phyloP scores from a whole-genome alignment of 2,797 vertebrate genomes.

The Ammospiza maritima region DNA sequence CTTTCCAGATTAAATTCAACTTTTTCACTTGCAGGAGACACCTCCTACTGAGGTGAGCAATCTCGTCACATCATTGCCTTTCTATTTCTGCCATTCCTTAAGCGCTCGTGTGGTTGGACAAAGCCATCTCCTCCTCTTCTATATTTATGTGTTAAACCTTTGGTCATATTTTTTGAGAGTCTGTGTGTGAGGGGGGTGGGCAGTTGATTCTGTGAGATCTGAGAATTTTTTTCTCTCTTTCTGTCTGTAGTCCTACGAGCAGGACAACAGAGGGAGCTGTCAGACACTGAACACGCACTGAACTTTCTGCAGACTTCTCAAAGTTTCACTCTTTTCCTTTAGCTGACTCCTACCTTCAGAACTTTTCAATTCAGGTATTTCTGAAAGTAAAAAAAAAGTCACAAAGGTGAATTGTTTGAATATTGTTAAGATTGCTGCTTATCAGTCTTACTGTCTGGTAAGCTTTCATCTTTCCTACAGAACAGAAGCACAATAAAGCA shows the following conservation, averaged over 20 bases:
- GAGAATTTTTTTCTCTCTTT: not conserved
- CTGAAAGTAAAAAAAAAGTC: not conserved
- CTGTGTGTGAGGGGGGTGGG: not conserved
- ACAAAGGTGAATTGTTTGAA: not conserved
- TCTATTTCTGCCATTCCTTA: conserved; percentile 26
- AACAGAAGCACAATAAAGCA: not conserved
- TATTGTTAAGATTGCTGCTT: not conserved
- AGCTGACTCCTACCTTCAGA: not conserved
- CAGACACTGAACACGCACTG: not conserved
- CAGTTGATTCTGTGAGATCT: not conserved
- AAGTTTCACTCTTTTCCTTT: not conserved
- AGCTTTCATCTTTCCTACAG: not conserved
- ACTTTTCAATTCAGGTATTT: not conserved
- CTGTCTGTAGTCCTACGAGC: not conserved
- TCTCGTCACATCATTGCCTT: conserved; percentile 11
- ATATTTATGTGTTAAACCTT: conserved; percentile 16
- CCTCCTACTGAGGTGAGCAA: conserved; percentile 31
- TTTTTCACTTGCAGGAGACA: conserved; percentile 20
- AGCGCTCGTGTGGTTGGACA: not conserved
- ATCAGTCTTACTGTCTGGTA: not conserved
- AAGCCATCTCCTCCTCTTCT: not conserved
- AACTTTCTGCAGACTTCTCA: not conserved
- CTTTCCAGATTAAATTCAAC: conserved; percentile 15
- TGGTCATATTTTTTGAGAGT: not conserved
- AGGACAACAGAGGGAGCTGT: not conserved